Base-by-base conservation (phyloP, 2,113 vertebrate species). In the Elephantulus edwardii region DNA sequence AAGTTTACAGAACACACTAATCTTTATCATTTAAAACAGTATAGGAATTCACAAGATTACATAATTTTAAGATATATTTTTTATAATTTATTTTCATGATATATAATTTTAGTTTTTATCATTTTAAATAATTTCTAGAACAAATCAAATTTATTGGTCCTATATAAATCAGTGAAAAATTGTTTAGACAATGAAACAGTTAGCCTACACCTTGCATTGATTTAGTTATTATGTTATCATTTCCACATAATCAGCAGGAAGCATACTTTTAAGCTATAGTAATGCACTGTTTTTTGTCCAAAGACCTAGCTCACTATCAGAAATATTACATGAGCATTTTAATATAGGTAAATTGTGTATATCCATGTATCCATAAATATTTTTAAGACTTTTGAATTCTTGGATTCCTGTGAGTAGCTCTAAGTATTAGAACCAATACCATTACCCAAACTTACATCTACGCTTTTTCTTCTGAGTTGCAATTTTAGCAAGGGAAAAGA, bases 241-340 rank as follows among this genome's bases (percentile, higher is more conserved):
- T n/a, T n/a, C n/a, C 60, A 60, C 7, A 19, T 75, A 83, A 90
- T 83, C 44, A 83, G 54, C 22, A 83, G 30, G 64, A 72, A 76
- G 22, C 46, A 66, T 46, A 10, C 30, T 90, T 86, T 76, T 38
- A 90, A 83, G 22, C 46, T 35, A n/a, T n/a, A 44, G 83, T 75
- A 54, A 52, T 83, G 54, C n/a, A 76, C 28, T 89, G 19, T 75
- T 42, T 77, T 22, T 54, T 75, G 38, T 66, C 35, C 46, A 76
- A 54, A 76, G 38, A 44, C n/a, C 81, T 58, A 54, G 52, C 26
- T 83, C 42, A 58, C 46, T 70, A 30, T 71, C 12, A 22, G 76
- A 24, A 88, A 80, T 71, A 46, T 58, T 80, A 88, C n/a, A n/a
- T 70, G 38, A 81, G 62, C 28, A 66, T 75, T 75, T 83, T 64